Conservation (phyloP, 2,888 invertebrate genomes). For the Biston stratarius region DNA sequence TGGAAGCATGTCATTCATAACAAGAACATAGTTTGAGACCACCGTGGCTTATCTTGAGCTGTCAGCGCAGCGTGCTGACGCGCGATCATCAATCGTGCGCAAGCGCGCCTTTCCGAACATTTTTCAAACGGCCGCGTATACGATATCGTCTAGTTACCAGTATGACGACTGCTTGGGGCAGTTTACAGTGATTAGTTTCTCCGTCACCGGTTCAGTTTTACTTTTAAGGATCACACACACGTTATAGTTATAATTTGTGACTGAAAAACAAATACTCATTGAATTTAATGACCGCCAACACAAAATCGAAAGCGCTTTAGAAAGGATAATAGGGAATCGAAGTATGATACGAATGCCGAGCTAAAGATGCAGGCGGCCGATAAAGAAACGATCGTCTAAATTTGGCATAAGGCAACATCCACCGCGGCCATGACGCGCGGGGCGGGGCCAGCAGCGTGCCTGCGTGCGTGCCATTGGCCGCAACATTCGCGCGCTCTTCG, state of each 20-base stretch:
- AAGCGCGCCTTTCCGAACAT: constrained; percentile 54
- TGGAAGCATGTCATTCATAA: constrained; percentile 59
- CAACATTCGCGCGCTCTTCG: constrained; percentile 62
- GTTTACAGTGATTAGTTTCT: constrained; percentile 49
- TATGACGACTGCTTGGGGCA: constrained; percentile 47
- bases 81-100: constrained; percentile 70
- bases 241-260: background rate
- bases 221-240: background rate
- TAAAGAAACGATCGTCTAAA: constrained; percentile 72
- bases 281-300: background rate
- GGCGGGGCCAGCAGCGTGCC: constrained; percentile 69
- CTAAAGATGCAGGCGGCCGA: constrained; percentile 52
- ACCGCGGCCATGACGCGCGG: constrained; percentile 79
- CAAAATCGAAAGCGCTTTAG: constrained; percentile 9
- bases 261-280: background rate
- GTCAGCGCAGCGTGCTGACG: constrained; percentile 52
- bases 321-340: constrained; percentile 12
- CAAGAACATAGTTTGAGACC: constrained; percentile 60
- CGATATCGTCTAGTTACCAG: constrained; percentile 40
- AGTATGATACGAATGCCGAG: constrained; percentile 19
- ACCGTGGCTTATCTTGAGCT: constrained; percentile 63
- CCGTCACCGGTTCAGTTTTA: constrained; percentile 20
- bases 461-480: constrained; percentile 77
- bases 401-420: constrained; percentile 75
- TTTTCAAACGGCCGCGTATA: constrained; percentile 55